These are phyloP conservation scores for Cydia amplana DNA, from an alignment of 1,140 invertebrate species.

Conservation along the genomic window DNA sequence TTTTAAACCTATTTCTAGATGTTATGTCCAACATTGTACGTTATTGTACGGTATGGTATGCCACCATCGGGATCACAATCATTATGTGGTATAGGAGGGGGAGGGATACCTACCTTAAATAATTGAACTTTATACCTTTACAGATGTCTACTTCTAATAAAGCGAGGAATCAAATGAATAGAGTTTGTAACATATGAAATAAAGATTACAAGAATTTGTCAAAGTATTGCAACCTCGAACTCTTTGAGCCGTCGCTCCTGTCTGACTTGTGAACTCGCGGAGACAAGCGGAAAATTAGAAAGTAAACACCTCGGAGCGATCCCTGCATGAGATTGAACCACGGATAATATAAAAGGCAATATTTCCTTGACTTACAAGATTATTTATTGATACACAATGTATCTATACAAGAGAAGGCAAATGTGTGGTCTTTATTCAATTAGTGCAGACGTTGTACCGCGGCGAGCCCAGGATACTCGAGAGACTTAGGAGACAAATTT, in stretches of 20 bases:
- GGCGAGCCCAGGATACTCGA: conserved; percentile 52
- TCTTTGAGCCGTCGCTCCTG: conserved; percentile 50
- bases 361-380: conserved; percentile 21
- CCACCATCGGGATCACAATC: too few relatives aligned
- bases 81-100: too few relatives aligned
- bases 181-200: background rate
- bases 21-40: too few relatives aligned
- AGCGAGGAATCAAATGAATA: too few relatives aligned
- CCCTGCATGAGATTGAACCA: conserved; percentile 25
- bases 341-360: conserved; percentile 38
- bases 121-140: too few relatives aligned
- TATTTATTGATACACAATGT: conserved; percentile 33
- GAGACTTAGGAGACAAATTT: conserved; percentile 74
- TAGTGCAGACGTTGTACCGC: conserved; percentile 66
- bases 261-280: conserved; percentile 58
- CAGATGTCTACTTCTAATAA: too few relatives aligned
- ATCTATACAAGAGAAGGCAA: conserved; percentile 44
- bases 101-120: too few relatives aligned
- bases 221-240: conserved; percentile 54
- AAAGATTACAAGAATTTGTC: conserved; percentile 42
- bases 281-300: conserved; percentile 76
- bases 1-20: too few relatives aligned
- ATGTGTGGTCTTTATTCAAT: conserved; percentile 63
- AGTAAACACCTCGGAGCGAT: conserved; percentile 55
- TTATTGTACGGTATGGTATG: too few relatives aligned